Conservation (phyloP, 2,888 invertebrate genomes). For the Brachypterus glaber region DNA sequence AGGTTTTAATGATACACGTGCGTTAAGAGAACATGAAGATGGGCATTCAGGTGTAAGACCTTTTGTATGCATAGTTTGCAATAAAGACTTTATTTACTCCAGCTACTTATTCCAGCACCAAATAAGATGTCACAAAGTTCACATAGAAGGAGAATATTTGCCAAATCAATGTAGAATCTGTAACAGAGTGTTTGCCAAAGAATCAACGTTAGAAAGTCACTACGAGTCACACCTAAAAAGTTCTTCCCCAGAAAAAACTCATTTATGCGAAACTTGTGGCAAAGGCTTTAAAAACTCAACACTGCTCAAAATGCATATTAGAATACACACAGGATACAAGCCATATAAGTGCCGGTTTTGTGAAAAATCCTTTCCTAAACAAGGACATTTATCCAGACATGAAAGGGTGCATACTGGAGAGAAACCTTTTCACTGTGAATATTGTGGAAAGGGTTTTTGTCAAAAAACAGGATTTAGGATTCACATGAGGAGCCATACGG, state of each 20-base stretch:
- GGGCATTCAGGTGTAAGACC: conserved; percentile 34
- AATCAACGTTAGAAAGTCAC: conserved; percentile 33
- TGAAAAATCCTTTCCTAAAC: conserved; percentile 44
- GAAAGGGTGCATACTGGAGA: conserved; percentile 34
- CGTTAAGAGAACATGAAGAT: conserved; percentile 34
- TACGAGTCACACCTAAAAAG: conserved; percentile 30
- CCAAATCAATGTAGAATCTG: conserved; percentile 30
- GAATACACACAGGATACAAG: conserved; percentile 44
- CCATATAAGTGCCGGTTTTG: conserved; percentile 35
- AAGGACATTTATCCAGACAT: conserved; percentile 30
- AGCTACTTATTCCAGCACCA: conserved; percentile 23
- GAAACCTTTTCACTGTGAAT: conserved; percentile 33
- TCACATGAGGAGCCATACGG: conserved; percentile 31
- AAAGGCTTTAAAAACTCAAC: conserved; percentile 33
- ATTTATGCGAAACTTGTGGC: conserved; percentile 34
- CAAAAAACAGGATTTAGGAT: conserved; percentile 31
- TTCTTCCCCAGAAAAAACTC: conserved; percentile 28
- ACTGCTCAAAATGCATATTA: conserved; percentile 29
- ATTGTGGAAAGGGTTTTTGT: conserved; percentile 33
- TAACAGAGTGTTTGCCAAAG: conserved; percentile 24
- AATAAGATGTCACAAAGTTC: conserved; percentile 26
- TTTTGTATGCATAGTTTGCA: conserved; percentile 38
- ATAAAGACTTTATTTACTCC: conserved; percentile 30
- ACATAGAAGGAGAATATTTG: conserved; percentile 36
- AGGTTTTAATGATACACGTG: conserved; percentile 32